Evolutionary conservation across 2,113 vertebrate genomes (phyloP).

Genomic region (Puntigrus tetrazona): DNA sequence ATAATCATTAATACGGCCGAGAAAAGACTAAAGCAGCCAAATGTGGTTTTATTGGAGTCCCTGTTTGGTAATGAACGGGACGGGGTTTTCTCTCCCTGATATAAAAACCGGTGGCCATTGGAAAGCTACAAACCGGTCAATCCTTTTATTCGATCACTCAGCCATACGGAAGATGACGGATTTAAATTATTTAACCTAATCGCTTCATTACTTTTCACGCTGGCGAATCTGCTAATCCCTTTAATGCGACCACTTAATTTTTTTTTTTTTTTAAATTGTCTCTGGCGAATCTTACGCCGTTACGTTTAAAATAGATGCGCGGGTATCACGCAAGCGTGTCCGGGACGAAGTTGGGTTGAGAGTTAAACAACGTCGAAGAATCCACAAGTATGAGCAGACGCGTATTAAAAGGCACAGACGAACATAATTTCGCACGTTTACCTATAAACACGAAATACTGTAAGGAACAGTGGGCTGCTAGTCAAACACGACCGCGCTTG

Average conservation of each 20-base stretch:
- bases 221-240: conserved; percentile 69
- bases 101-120: conserved; percentile 65
- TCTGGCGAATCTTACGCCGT: conserved; percentile 5
- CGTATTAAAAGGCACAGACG: neutral
- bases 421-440: neutral
- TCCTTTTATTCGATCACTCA: conserved; percentile 71
- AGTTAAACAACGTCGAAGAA: neutral
- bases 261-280: conserved; percentile 28
- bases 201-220: conserved; percentile 79
- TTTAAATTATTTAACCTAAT: conserved; percentile 80
- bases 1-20: conserved; percentile 71
- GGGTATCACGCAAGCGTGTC: neutral
- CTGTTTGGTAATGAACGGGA: conserved; percentile 60
- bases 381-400: neutral
- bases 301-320: neutral
- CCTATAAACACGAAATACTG: neutral
- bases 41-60: conserved; percentile 61
- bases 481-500: conserved; percentile 5
- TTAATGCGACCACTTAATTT: conserved; percentile 70
- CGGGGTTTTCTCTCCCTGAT: conserved; percentile 63
- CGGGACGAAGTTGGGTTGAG: neutral
- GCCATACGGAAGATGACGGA: conserved; percentile 75
- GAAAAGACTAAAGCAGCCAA: conserved; percentile 51
- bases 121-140: conserved; percentile 56
- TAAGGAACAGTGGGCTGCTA: neutral